A percentile compares a stretch with the other conserved stretches of the same genome.
Conservation (phyloP, 2,113 vertebrate species). For the Muscicapa adusta region DNA sequence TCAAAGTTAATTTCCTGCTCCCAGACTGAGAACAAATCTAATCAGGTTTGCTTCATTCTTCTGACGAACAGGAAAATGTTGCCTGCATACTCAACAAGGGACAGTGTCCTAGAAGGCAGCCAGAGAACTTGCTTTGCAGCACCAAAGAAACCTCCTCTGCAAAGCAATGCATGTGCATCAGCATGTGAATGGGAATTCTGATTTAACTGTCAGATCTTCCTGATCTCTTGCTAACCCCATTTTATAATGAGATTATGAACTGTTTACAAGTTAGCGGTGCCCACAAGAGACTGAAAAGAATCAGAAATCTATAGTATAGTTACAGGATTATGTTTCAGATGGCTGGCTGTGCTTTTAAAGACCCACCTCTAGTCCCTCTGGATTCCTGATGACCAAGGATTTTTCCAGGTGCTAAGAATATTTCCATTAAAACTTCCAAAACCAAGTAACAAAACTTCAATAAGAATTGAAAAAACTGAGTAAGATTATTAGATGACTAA, state of each 20-base stretch:
- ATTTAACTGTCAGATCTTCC: slow-evolving; percentile 20
- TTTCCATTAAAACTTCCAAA: not conserved
- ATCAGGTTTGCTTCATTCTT: slow-evolving; percentile 73
- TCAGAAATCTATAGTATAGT: not conserved
- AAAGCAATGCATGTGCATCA: not conserved
- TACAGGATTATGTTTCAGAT: not conserved
- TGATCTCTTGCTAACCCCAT: not conserved
- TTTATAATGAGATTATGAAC: not conserved
- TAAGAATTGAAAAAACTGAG: not conserved
- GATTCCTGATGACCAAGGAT: not conserved
- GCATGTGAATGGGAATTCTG: slow-evolving; percentile 8
- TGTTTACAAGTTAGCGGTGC: not conserved
- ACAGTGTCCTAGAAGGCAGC: slow-evolving; percentile 13
- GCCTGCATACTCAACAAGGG: slow-evolving; percentile 68
- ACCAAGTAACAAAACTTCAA: not conserved
- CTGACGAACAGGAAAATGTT: slow-evolving; percentile 61
- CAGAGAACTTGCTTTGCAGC: not conserved
- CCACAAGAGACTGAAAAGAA: not conserved
- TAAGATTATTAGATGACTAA: not conserved
- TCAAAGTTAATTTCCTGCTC: slow-evolving; percentile 77
- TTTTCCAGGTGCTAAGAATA: not conserved
- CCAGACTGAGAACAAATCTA: slow-evolving; percentile 74
- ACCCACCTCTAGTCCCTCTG: not conserved
- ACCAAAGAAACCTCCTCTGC: not conserved
- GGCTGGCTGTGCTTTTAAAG: not conserved